A percentile compares a stretch with the other conserved stretches of the same genome.
These are phyloP conservation scores for Uropsilus gracilis DNA, from an alignment of 2,113 vertebrate species.

Conservation along the genomic window DNA sequence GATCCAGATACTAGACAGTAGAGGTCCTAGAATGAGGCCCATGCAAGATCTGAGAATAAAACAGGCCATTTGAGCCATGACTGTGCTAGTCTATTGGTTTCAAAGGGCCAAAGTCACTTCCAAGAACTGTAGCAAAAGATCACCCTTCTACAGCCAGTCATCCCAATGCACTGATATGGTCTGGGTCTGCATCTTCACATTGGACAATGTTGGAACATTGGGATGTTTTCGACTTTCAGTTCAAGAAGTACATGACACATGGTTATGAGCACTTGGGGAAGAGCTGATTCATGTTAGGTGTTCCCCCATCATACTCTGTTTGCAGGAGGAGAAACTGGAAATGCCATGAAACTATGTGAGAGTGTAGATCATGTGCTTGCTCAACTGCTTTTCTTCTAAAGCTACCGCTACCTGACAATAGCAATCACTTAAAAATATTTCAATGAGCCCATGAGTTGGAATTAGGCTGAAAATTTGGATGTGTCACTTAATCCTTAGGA, in stretches of 20 bases:
- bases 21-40: slow-evolving; percentile 55
- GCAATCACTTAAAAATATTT: neutral
- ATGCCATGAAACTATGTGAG: neutral
- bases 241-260: neutral
- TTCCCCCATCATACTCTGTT: neutral
- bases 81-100: neutral
- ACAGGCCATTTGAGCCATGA: neutral
- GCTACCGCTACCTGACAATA: neutral
- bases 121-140: neutral
- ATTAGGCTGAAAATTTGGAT: neutral
- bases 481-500: neutral
- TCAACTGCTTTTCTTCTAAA: neutral
- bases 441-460: neutral
- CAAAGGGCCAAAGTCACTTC: neutral
- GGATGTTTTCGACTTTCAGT: neutral
- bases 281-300: neutral
- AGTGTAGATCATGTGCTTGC: neutral
- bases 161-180: neutral
- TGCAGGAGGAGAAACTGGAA: neutral
- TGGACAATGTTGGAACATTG: neutral
- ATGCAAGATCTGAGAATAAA: neutral
- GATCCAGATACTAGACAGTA: slow-evolving; percentile 8
- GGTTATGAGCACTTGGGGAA: neutral
- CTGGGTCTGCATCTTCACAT: neutral
- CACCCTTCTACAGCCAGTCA: neutral